Evolutionary conservation across 2,797 vertebrate species (phyloP).

Genomic region (Meriones psammophilus): DNA sequence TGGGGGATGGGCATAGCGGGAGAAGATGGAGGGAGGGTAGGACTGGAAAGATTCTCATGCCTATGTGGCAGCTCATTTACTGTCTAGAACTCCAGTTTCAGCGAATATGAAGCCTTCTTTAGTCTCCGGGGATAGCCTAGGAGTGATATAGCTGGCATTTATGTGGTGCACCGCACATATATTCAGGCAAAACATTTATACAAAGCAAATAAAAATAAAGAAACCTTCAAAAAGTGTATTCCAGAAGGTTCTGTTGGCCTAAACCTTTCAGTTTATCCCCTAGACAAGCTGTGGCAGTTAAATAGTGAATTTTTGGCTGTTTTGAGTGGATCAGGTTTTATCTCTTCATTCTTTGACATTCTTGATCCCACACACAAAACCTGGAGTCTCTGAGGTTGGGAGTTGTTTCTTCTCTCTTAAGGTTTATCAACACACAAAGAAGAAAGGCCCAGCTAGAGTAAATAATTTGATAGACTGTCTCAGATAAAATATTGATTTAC

Average conservation of each 20-base stretch:
- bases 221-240: neutral
- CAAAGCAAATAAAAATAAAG: neutral
- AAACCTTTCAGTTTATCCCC: neutral
- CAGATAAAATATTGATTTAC: constrained; percentile 65
- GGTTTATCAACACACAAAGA: constrained; percentile 34
- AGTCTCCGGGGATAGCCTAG: neutral
- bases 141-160: no score
- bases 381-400: neutral
- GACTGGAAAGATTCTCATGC: neutral
- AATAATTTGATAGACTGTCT: constrained; percentile 58
- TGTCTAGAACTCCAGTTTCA: neutral
- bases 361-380: neutral
- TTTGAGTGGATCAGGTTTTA: neutral
- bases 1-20: no score
- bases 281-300: neutral
- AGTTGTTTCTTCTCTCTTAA: constrained; percentile 22
- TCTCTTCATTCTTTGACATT: neutral
- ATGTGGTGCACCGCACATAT: neutral
- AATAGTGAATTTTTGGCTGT: neutral
- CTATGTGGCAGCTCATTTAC: neutral
- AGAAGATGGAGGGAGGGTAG: no score
- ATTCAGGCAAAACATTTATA: neutral
- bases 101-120: neutral
- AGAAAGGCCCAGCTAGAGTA: constrained; percentile 31
- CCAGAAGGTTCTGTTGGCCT: constrained; percentile 42